Base-by-base conservation (phyloP, 2,888 invertebrate genomes). In the Thera britannica region DNA sequence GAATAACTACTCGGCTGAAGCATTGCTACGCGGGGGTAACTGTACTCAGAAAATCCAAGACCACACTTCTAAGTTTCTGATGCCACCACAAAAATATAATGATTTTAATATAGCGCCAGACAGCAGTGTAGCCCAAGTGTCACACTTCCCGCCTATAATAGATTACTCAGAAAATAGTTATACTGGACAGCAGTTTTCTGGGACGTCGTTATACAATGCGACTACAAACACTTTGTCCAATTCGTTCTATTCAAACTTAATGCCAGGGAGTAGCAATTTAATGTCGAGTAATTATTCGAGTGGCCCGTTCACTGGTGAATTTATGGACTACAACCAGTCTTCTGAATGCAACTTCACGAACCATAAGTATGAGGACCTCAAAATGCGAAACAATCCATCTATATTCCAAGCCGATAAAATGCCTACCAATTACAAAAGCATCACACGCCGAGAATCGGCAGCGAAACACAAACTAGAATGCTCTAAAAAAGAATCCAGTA, bases 171-270 rank as follows among this genome's bases (percentile, higher is more conserved):
- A 93, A 51, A 93, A 91, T 68, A 84, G 80, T 71, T 93, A 90
- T 65, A 76, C 88, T 12, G 84, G 88, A 3, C 93, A 93, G 73
- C 93, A 93, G 74, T 89, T 89, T 83, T 88, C 91, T 6, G 92
- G 92, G 44, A 92, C 93, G 51, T 89, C 87, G 9, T 84, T 93
- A 62, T 93, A 93, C 72, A 93, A 92, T 73, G 83, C 90, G 12
- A 90, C 93, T 7, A 90, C 91, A 35, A 93, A 90, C 75, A 92
- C 93, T 2, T 89, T 93, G 76, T 90, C 93, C 0, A 93, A 93
- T 82, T 87, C 92, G 0, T 93, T 93, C 82, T 93, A 93, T 78
- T 83, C 91, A 0, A 93, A 93, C 72, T 91, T 93, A 74, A 93
- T 93, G 87, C 89, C 92, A 3, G 87, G 87, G 62, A 85, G 87